A percentile compares a stretch with the other conserved stretches of the same genome.
Conservation (phyloP, 2,113 vertebrate genomes). For the Spea multiplicata region DNA sequence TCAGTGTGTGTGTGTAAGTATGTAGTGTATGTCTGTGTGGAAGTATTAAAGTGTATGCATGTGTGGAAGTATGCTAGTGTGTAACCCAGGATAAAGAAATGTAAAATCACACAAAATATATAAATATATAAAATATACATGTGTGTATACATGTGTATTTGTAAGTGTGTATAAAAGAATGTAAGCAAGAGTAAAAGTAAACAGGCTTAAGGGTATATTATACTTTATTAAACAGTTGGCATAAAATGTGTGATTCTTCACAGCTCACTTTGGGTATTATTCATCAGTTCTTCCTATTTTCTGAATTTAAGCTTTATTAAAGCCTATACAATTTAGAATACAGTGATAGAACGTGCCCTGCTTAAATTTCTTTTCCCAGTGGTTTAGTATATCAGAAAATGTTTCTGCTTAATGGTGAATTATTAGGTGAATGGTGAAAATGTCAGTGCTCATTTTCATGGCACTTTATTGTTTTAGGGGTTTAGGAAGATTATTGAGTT, state of each 20-base stretch:
- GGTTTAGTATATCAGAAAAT: slow-evolving; percentile 15
- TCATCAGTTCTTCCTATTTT: neutral
- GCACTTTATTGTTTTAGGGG: slow-evolving; percentile 24
- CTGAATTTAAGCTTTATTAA: neutral
- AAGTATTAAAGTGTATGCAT: no score
- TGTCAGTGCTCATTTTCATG: slow-evolving; percentile 30
- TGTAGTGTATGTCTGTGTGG: no score
- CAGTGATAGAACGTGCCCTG: neutral
- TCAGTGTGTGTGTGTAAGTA: no score
- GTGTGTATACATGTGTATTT: no score
- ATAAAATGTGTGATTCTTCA: neutral
- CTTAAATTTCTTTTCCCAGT: neutral
- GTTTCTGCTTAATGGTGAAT: slow-evolving; percentile 14
- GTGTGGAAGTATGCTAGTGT: no score
- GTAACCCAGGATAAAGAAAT: no score
- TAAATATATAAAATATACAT: no score
- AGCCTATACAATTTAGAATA: neutral
- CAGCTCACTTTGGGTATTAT: neutral
- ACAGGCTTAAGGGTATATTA: neutral
- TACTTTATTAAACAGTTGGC: neutral
- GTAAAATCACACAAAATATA: no score
- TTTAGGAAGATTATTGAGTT: slow-evolving; percentile 21
- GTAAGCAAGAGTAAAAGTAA: no score
- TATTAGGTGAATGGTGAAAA: slow-evolving; percentile 28
- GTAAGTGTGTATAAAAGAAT: no score